Percentiles rank a stretch among this genome's conserved stretches.
phyloP scores from a whole-genome alignment of 2,888 invertebrate species.

The Heliothis peltigera region DNA sequence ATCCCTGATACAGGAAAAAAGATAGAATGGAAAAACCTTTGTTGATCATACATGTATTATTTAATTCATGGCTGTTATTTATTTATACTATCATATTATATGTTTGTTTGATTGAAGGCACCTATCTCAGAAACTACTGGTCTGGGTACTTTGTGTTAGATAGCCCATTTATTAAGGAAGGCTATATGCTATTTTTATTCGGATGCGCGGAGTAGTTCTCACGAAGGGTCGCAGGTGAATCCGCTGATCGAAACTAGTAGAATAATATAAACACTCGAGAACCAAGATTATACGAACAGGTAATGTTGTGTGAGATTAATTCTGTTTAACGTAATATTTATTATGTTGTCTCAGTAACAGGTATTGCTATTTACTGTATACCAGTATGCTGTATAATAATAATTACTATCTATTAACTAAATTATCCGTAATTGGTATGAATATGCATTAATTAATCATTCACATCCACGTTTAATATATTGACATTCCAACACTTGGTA shows the following conservation, averaged over 20 bases:
- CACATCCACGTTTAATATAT: constrained; percentile 4
- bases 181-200: no score
- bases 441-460: constrained; percentile 18
- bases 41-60: neutral
- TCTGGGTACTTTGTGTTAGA: no score
- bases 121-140: no score
- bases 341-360: constrained; percentile 21
- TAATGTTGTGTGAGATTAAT: constrained; percentile 14
- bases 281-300: constrained; percentile 1
- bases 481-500: constrained; percentile 13
- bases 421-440: constrained; percentile 21
- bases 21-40: neutral
- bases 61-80: neutral
- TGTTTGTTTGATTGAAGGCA: no score
- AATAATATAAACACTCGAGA: neutral
- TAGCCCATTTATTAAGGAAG: no score
- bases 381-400: constrained; percentile 16
- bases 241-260: no score
- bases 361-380: constrained; percentile 17
- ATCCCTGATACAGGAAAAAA: neutral
- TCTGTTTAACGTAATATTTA: constrained; percentile 38
- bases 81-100: no score
- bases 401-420: constrained; percentile 27
- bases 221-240: no score
- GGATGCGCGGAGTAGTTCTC: no score